These are phyloP conservation scores for Panzeria rudis DNA, from an alignment of 2,888 invertebrate species.

Conservation along the genomic window DNA sequence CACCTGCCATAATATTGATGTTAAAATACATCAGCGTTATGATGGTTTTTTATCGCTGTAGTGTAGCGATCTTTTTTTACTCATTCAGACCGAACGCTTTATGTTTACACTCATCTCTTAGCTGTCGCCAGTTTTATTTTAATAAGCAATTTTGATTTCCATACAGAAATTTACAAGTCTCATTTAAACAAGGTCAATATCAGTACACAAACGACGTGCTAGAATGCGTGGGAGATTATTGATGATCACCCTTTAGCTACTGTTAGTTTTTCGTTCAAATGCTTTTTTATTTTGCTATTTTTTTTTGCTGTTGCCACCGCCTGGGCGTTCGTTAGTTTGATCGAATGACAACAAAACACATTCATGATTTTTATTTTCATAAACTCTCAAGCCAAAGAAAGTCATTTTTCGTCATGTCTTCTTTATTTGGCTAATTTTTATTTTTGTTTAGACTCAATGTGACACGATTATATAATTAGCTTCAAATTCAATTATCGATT, in stretches of 20 bases:
- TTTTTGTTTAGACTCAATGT: slow-evolving; percentile 57
- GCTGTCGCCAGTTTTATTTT: slow-evolving; percentile 24
- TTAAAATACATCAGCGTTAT: no score
- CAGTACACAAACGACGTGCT: slow-evolving; percentile 76
- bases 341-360: slow-evolving; percentile 21
- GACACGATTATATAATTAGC: slow-evolving; percentile 67
- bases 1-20: no score
- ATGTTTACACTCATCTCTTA: not conserved
- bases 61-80: not conserved
- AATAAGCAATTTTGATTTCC: slow-evolving; percentile 66
- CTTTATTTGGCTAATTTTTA: slow-evolving; percentile 38
- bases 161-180: slow-evolving; percentile 71
- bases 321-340: slow-evolving; percentile 58
- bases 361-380: slow-evolving; percentile 51
- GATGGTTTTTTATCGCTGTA: no score
- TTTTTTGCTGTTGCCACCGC: slow-evolving; percentile 44
- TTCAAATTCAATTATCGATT: slow-evolving; percentile 50
- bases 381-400: slow-evolving; percentile 62
- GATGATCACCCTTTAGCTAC: slow-evolving; percentile 49
- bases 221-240: slow-evolving; percentile 71
- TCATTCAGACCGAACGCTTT: not conserved
- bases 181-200: slow-evolving; percentile 83
- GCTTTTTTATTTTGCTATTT: slow-evolving; percentile 14
- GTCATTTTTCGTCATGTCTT: slow-evolving; percentile 50
- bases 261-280: slow-evolving; percentile 37